Conservation (phyloP, 2,888 invertebrate genomes). For the Drosophila kanekoi region DNA sequence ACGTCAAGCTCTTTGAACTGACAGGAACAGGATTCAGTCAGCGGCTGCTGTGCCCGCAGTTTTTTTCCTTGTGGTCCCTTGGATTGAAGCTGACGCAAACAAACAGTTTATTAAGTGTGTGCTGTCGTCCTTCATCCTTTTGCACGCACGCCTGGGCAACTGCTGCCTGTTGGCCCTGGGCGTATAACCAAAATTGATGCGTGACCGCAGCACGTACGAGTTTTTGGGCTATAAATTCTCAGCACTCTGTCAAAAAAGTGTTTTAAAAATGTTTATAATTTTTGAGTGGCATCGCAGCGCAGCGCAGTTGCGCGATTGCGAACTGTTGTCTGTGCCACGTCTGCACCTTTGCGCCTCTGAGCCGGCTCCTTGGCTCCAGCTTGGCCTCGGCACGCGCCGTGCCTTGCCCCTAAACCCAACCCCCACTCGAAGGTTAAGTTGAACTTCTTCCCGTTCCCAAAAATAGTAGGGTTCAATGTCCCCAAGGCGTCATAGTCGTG, state of each 20-base stretch:
- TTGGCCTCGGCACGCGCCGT: slow-evolving; percentile 61
- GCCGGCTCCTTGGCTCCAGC: slow-evolving; percentile 25
- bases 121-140: slow-evolving; percentile 42
- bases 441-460: too few species aligned
- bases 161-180: background rate
- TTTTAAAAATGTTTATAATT: slow-evolving; percentile 80
- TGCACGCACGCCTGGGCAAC: slow-evolving; percentile 49
- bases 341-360: slow-evolving; percentile 71
- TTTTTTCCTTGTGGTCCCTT: slow-evolving; percentile 4
- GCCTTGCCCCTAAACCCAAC: background rate
- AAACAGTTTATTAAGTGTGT: slow-evolving; percentile 66
- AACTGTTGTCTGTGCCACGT: slow-evolving; percentile 60
- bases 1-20: slow-evolving; percentile 30
- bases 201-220: slow-evolving; percentile 76
- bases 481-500: slow-evolving; percentile 63
- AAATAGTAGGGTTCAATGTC: slow-evolving; percentile 65
- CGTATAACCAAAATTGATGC: slow-evolving; percentile 58
- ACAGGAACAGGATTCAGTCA: slow-evolving; percentile 21
- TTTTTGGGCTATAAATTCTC: slow-evolving; percentile 71
- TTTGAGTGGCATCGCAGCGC: slow-evolving; percentile 55
- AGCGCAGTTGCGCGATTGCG: slow-evolving; percentile 13
- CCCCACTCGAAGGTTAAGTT: background rate
- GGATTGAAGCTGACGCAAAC: slow-evolving; percentile 50
- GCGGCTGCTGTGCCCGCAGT: slow-evolving; percentile 8
- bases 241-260: slow-evolving; percentile 63